Conservation (phyloP, 2,113 vertebrate genomes). For the Oryzias melastigma region DNA sequence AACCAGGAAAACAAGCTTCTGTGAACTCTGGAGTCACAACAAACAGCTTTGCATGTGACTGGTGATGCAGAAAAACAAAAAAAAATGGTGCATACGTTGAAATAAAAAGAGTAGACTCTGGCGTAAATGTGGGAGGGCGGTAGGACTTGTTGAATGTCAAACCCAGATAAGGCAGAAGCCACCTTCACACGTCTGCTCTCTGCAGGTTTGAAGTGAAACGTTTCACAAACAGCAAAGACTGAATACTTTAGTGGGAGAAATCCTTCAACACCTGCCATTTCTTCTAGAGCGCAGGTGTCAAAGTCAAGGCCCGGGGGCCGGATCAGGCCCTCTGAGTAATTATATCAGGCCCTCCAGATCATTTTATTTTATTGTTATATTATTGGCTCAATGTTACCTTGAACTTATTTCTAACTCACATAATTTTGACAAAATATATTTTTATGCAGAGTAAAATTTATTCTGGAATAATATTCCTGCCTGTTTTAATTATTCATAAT, state of each 20-base stretch:
- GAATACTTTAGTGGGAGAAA: conserved; percentile 38
- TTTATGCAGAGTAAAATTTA: too few relatives aligned
- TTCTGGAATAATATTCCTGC: too few relatives aligned
- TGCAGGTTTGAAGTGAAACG: conserved; percentile 1
- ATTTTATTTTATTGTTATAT: too few relatives aligned
- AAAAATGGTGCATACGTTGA: conserved; percentile 13
- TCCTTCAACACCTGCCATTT: conserved; percentile 9
- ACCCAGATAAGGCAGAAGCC: conserved; percentile 51
- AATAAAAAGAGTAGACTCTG: conserved; percentile 27
- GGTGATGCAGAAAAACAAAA: background rate
- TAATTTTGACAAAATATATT: too few relatives aligned
- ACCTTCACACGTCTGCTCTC: conserved; percentile 52
- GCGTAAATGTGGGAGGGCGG: conserved; percentile 36
- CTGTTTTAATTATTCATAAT: too few relatives aligned
- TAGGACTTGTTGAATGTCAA: conserved; percentile 53
- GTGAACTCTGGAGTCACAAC: conserved; percentile 9
- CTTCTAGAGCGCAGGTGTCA: background rate
- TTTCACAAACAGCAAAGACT: conserved; percentile 24
- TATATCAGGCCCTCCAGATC: too few relatives aligned
- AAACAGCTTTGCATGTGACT: conserved; percentile 7
- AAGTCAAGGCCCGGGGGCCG: too few relatives aligned
- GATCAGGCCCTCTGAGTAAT: too few relatives aligned
- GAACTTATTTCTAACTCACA: too few relatives aligned
- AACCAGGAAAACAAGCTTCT: conserved; percentile 9
- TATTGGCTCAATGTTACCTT: too few relatives aligned